Evolutionary conservation across 2,797 vertebrate species (phyloP), one percentile per base, ranked within the genome.

Genomic region (Triplophysa yarkandensis): DNA sequence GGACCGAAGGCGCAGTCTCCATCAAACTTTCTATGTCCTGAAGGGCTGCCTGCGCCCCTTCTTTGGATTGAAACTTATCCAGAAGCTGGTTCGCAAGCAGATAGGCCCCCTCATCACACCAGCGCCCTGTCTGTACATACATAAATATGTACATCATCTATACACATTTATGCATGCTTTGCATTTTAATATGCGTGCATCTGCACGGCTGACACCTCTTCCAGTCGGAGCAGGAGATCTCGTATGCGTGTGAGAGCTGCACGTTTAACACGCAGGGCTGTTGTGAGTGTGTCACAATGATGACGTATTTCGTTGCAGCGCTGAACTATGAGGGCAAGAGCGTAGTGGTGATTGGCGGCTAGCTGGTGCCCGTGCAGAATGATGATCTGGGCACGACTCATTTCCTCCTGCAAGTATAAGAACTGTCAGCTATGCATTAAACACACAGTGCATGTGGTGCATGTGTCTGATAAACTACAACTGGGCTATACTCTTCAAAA

Each of bases 261-360:
- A 58, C 88, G 86, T 81, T 96, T 98, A 73, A 83, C 83, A 68
- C 92, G 93, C 67, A 95, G 87, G 79, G 94, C 92, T 0, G 88
- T 88, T 0, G 91, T 89, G 85, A 98, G 85, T 74, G 94, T 58
- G 44, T 98, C 95, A 0, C 92, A 95, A 79, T 87, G 91, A 83
- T 98, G 93, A 2, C 95, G 90, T 55, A 99, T 89, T 85, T 99
- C 95, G 0, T 95, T 98, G 87, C 97, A 98, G 73, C 95, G 95
- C 90, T 98, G 96, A 75, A 96, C 88, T 82, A 98, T 98, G 64
- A 98, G 90, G 17, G 96, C 95, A 76, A 97, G 89, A 0, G 97
- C 97, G 0, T 98, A 98, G 88, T 98, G 97, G 78, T 98, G 95
- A 84, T 89, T 95, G 44, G 95, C 90, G 0, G 96, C 93, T 52